Evolutionary conservation across 2,113 vertebrate genomes (phyloP).

Genomic region (Hippocampus comes): DNA sequence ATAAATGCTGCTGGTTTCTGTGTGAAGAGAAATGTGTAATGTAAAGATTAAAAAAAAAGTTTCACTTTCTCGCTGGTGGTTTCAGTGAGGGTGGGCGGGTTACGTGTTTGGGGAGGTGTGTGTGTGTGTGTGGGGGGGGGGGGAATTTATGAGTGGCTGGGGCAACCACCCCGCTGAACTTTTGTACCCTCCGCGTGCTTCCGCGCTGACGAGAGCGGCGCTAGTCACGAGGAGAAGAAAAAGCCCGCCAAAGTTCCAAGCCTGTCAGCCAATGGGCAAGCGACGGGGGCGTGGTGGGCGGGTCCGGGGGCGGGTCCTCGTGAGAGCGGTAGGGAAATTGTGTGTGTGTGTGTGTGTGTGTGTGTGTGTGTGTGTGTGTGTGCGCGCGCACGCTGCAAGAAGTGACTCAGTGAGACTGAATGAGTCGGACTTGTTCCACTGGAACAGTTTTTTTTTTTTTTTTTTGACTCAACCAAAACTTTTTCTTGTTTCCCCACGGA

Average conservation of each 20-base stretch:
- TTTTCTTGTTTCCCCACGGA: not conserved
- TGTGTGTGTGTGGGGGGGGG: not conserved
- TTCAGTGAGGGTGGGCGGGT: not conserved
- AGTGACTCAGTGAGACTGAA: not conserved
- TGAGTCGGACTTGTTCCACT: not conserved
- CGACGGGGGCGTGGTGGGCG: conserved; percentile 12
- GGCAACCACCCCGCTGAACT: conserved; percentile 54
- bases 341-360: not conserved
- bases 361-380: not conserved
- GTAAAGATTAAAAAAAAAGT: not conserved
- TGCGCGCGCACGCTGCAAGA: not conserved
- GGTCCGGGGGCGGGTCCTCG: not conserved
- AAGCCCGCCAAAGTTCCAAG: conserved; percentile 59
- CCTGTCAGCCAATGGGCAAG: conserved; percentile 50
- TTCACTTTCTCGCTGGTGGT: not conserved
- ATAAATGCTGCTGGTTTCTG: not conserved
- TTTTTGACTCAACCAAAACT: not conserved
- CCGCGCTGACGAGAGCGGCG: conserved; percentile 13
- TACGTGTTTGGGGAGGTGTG: not conserved
- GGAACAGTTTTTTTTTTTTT: not conserved
- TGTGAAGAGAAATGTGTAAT: not conserved
- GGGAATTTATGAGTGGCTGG: conserved; percentile 3
- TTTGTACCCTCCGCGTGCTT: conserved; percentile 44
- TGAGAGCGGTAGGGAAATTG: conserved; percentile 2
- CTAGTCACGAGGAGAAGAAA: conserved; percentile 35